Base-by-base conservation (phyloP, 1,140 invertebrate species). In the Goniozus legneri region DNA sequence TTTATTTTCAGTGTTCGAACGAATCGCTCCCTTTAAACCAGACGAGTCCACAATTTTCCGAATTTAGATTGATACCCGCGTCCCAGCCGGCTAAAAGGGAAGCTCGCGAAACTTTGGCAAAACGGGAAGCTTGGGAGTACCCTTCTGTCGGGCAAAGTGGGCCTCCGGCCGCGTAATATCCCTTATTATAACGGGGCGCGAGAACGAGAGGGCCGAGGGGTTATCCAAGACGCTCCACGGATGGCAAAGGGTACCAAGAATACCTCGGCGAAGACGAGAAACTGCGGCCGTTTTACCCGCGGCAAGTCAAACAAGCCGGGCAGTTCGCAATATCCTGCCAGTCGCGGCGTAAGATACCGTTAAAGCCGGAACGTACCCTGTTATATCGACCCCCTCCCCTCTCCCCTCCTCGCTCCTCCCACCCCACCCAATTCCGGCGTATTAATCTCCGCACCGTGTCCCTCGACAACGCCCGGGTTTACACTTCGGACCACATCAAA, bases 251-350 rank as follows among this genome's bases (percentile, higher is more conserved):
- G 4, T 34, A n/a, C 8, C 32, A n/a, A n/a, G n/a, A n/a, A n/a
- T n/a, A n/a, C n/a, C n/a, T n/a, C n/a, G n/a, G n/a, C n/a, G n/a
- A n/a, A n/a, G n/a, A n/a, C n/a, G n/a, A n/a, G n/a, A n/a, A n/a
- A n/a, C n/a, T n/a, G n/a, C n/a, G 24, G 35, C 44, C 24, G 63
- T 59, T 69, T 69, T 66, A 66, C 65, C 65, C n/a, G n/a, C 65
- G 63, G 56, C 60, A 69, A 69, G 62, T 69, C 63, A 69, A 69
- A 69, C 64, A 69, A 58, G 65, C 62, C 56, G 50, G 46, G n/a
- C n/a, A 64, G 54, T 56, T 59, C 57, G 62, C 58, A 69, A 69
- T 69, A 69, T 66, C 64, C 64, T 61, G 56, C 44, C 47, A 36
- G 48, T 49, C 52, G 54, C 38, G 32, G 55, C 57, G 52, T 62